Conservation (phyloP, 2,113 vertebrate species). For the Hepsetus odoe region DNA sequence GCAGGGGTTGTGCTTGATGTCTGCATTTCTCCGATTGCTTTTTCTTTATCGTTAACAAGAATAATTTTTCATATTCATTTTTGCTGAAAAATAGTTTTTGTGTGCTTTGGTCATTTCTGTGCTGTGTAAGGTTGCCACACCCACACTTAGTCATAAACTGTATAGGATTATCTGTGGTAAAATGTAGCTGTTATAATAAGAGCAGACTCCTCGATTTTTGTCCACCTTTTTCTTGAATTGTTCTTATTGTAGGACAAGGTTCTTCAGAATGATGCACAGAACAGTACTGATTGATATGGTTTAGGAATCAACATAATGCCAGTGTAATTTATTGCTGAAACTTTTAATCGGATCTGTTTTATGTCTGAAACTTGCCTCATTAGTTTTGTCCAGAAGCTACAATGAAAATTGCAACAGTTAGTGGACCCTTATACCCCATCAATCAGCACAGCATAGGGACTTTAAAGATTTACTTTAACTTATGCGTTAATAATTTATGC, state of each 20-base stretch:
- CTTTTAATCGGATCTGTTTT: too few species aligned
- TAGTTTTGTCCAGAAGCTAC: too few species aligned
- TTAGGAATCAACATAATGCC: too few species aligned
- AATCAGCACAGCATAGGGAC: too few species aligned
- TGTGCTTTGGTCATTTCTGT: constrained; percentile 17
- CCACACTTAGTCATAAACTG: not conserved
- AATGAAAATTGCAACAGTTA: too few species aligned
- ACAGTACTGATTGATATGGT: too few species aligned
- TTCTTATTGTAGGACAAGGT: not conserved
- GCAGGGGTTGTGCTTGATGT: not conserved
- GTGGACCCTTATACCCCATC: too few species aligned
- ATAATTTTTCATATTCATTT: not conserved
- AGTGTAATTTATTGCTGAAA: too few species aligned
- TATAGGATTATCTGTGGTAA: constrained; percentile 2
- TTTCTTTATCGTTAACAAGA: not conserved
- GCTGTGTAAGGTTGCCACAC: not conserved
- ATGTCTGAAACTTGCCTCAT: too few species aligned
- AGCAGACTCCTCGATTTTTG: constrained; percentile 20
- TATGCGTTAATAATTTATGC: too few species aligned
- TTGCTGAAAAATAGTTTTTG: not conserved
- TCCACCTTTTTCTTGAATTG: not conserved
- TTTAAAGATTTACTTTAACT: too few species aligned
- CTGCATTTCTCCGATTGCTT: not conserved
- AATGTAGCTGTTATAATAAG: constrained; percentile 36
- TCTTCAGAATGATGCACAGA: too few species aligned